These are phyloP conservation scores for Eledone cirrhosa DNA, from an alignment of 2,888 invertebrate genomes.

Conservation along the genomic window DNA sequence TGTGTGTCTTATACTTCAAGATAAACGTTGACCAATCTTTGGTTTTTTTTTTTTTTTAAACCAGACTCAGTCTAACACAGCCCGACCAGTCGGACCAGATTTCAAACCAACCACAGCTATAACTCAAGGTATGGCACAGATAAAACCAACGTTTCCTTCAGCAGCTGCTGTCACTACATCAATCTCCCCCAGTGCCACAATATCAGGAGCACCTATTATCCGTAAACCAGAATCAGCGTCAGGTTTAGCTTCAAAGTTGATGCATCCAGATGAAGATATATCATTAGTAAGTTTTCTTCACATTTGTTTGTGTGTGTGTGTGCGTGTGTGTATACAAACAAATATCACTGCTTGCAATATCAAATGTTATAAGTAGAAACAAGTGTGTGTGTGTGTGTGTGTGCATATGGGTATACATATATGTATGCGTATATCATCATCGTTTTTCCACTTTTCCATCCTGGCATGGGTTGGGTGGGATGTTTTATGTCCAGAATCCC, in stretches of 20 bases:
- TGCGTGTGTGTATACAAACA: no score
- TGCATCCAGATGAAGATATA: slow-evolving; percentile 66
- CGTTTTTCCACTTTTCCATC: no score
- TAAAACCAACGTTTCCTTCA: slow-evolving; percentile 62
- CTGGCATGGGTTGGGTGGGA: no score
- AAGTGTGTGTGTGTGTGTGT: no score
- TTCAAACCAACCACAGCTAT: slow-evolving; percentile 40
- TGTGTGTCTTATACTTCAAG: no score
- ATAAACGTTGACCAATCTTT: no score
- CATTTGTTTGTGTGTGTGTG: neutral
- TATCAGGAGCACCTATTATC: slow-evolving; percentile 62
- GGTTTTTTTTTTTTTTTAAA: no score
- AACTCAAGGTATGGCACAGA: slow-evolving; percentile 35
- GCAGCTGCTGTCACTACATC: slow-evolving; percentile 45
- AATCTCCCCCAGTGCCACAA: slow-evolving; percentile 49
- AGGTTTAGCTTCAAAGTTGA: slow-evolving; percentile 63
- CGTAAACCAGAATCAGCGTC: slow-evolving; percentile 65
- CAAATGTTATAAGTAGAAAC: no score
- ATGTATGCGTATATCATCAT: no score
- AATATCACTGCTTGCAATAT: no score
- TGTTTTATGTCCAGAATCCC: no score
- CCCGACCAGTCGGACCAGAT: slow-evolving; percentile 41
- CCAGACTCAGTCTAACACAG: slow-evolving; percentile 28
- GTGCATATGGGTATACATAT: no score
- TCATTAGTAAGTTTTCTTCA: slow-evolving; percentile 57